A percentile compares a stretch with the other conserved stretches of the same genome.
Evolutionary conservation across 2,888 invertebrate genomes (phyloP).

Genomic region (Caenorhabditis wallacei): DNA sequence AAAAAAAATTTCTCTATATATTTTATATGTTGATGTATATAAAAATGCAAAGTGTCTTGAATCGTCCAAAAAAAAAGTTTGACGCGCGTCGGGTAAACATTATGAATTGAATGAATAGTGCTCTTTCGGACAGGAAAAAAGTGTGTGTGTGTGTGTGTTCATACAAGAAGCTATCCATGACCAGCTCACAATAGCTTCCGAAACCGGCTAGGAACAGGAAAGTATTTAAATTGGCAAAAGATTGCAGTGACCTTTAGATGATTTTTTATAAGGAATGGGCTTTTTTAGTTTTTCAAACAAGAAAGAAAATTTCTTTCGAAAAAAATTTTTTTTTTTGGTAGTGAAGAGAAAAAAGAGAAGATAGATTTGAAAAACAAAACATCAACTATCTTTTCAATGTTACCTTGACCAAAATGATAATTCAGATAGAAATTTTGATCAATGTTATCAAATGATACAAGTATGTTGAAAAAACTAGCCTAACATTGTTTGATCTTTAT

Average conservation of each 20-base stretch:
- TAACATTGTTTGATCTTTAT: too few species aligned
- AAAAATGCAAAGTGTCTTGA: slow-evolving; percentile 30
- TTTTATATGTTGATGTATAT: slow-evolving; percentile 11
- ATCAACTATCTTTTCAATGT: background rate
- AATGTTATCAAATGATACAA: background rate
- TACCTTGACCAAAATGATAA: slow-evolving; percentile 18
- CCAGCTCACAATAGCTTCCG: background rate
- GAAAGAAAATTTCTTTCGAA: too few species aligned
- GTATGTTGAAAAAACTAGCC: too few species aligned
- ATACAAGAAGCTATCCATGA: slow-evolving; percentile 24
- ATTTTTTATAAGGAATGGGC: too few species aligned
- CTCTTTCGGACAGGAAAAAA: slow-evolving; percentile 28
- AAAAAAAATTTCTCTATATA: background rate
- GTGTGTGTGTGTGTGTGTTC: too few species aligned
- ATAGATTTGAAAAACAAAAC: too few species aligned
- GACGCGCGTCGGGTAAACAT: slow-evolving; percentile 37
- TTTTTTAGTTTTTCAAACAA: too few species aligned
- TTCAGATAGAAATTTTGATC: background rate
- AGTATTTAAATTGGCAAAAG: slow-evolving; percentile 30
- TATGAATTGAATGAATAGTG: slow-evolving; percentile 33
- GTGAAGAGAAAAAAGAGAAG: too few species aligned
- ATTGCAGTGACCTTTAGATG: slow-evolving; percentile 5
- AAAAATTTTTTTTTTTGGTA: too few species aligned
- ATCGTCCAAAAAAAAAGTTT: slow-evolving; percentile 19
- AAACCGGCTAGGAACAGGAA: slow-evolving; percentile 26